A percentile compares a stretch with the other conserved stretches of the same genome.
Conservation (phyloP, 2,888 invertebrate genomes). For the Acanthosepion esculentum region DNA sequence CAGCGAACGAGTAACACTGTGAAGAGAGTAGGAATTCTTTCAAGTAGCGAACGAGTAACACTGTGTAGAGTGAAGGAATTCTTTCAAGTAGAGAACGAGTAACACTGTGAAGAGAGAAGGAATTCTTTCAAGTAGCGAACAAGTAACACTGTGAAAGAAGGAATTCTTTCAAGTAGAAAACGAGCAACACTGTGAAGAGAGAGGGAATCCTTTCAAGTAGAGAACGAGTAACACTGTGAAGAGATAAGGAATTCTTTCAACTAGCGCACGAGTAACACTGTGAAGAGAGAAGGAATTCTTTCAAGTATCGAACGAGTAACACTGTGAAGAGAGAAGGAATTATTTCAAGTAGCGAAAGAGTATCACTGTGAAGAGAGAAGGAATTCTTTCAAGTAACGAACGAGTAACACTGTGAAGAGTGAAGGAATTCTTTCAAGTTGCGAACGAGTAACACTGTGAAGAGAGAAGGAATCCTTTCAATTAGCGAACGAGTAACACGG, state of each 20-base stretch:
- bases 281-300: conserved; percentile 47
- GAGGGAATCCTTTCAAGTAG: neutral
- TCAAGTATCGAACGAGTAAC: neutral
- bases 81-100: too few relatives aligned
- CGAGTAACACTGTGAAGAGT: neutral
- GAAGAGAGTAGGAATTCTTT: conserved; percentile 45
- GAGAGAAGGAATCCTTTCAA: conserved; percentile 17
- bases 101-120: conserved; percentile 61
- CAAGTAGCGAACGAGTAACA: neutral
- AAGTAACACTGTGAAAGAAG: neutral
- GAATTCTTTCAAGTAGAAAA: too few relatives aligned
- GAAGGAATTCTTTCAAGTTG: too few relatives aligned
- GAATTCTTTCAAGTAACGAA: conserved; percentile 1
- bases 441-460: too few relatives aligned
- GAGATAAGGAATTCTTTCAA: too few relatives aligned
- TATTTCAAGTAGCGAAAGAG: too few relatives aligned
- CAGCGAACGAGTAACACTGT: too few relatives aligned
- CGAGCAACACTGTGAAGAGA: conserved; percentile 65
- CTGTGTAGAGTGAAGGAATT: too few relatives aligned
- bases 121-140: neutral
- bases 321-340: too few relatives aligned
- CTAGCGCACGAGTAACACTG: too few relatives aligned
- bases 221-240: neutral
- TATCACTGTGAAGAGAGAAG: conserved; percentile 62
- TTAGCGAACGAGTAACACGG: neutral